A percentile compares a stretch with the other conserved stretches of the same genome.
Evolutionary conservation across 2,888 invertebrate genomes (phyloP).

Genomic region (Plagodis dolabraria): DNA sequence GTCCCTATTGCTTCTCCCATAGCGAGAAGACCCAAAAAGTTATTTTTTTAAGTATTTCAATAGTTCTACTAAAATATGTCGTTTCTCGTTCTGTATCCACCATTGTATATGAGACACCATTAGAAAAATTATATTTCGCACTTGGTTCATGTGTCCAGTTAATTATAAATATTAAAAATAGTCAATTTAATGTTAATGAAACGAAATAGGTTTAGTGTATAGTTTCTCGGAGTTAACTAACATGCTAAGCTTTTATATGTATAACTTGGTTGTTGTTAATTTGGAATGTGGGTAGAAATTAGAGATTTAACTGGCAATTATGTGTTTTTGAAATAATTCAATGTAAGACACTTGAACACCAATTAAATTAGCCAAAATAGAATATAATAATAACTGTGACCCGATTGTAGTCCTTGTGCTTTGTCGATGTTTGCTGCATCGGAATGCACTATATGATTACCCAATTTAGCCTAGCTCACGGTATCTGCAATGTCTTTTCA

Average conservation of each 20-base stretch:
- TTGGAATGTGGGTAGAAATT: conserved; percentile 73
- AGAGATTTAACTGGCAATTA: conserved; percentile 30
- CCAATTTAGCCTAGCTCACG: too few species aligned
- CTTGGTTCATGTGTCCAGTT: conserved; percentile 70
- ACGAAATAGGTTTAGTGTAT: conserved; percentile 69
- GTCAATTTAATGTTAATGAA: conserved; percentile 69
- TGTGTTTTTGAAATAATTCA: conserved; percentile 25
- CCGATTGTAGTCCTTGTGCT: too few species aligned
- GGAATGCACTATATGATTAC: too few species aligned
- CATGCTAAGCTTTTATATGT: conserved; percentile 67
- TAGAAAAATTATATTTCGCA: conserved; percentile 47
- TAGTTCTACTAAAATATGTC: too few species aligned
- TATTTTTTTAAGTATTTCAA: too few species aligned
- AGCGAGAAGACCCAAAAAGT: too few species aligned
- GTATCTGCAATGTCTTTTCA: too few species aligned
- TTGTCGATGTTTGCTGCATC: too few species aligned
- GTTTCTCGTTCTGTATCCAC: too few species aligned
- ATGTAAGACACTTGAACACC: conserved; percentile 15
- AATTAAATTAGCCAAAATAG: conserved; percentile 15
- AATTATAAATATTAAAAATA: conserved; percentile 71
- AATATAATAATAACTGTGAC: neutral
- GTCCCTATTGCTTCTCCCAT: too few species aligned
- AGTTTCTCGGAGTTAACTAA: conserved; percentile 54
- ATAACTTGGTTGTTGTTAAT: conserved; percentile 72
- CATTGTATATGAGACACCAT: conserved; percentile 32